These are phyloP conservation scores for Phoenicopterus ruber DNA, from an alignment of 2,113 vertebrate species.

Conservation along the genomic window DNA sequence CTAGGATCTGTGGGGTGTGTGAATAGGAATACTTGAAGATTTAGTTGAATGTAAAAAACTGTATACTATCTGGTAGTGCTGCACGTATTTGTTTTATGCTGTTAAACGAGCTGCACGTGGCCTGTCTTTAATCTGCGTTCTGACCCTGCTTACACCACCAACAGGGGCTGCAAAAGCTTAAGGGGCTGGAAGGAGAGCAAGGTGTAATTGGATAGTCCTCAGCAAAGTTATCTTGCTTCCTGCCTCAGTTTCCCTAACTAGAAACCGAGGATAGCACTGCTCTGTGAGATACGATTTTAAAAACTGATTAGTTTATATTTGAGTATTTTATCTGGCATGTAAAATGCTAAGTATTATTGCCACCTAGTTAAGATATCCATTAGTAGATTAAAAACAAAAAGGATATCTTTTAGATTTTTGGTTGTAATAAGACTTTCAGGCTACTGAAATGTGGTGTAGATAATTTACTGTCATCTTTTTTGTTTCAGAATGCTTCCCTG, in stretches of 20 bases:
- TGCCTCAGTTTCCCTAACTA: background rate
- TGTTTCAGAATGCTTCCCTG: background rate
- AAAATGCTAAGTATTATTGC: background rate
- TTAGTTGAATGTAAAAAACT: background rate
- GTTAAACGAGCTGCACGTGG: background rate
- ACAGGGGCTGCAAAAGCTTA: background rate
- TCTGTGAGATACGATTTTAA: background rate
- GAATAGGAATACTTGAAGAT: background rate
- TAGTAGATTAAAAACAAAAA: background rate
- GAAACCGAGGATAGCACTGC: background rate
- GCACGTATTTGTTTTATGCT: background rate
- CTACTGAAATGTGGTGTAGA: background rate
- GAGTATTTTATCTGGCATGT: background rate
- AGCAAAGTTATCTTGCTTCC: background rate
- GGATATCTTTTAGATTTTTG: background rate
- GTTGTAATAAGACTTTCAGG: background rate
- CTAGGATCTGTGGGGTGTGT: background rate
- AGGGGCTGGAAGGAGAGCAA: background rate
- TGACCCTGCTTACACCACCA: background rate
- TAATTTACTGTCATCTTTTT: background rate
- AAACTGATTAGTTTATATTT: background rate
- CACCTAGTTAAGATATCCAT: background rate
- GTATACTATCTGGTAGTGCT: background rate
- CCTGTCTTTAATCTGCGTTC: background rate
- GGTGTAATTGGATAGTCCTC: background rate